phyloP scores from a whole-genome alignment of 1,140 invertebrate species.

The Campodea augens region DNA sequence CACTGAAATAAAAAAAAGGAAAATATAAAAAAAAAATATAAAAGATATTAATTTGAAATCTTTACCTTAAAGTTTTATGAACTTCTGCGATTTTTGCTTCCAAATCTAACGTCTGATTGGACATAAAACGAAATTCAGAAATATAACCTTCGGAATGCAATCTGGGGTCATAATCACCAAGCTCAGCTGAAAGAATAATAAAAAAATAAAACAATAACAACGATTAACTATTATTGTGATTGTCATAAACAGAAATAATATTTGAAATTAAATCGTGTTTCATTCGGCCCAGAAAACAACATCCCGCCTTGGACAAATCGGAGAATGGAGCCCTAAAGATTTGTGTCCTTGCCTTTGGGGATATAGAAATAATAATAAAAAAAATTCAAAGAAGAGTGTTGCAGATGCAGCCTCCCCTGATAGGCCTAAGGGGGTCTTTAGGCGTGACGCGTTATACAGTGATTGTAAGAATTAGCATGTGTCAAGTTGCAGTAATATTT shows the following conservation, averaged over 20 bases:
- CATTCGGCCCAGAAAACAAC: background rate
- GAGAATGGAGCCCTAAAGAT: no score
- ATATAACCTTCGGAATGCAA: slow-evolving; percentile 80
- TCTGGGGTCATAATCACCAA: slow-evolving; percentile 87
- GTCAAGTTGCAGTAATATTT: no score
- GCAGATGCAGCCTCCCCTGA: no score
- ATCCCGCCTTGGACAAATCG: no score
- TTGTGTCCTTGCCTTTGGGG: no score
- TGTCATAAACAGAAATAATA: no score
- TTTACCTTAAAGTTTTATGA: slow-evolving; percentile 64
- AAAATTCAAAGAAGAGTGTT: no score
- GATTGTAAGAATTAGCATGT: no score
- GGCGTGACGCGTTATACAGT: no score
- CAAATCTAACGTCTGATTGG: slow-evolving; percentile 79
- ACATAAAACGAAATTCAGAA: slow-evolving; percentile 89
- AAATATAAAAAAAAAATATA: background rate
- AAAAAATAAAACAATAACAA: background rate
- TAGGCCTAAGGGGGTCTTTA: no score
- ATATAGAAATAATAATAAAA: no score
- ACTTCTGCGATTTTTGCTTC: slow-evolving; percentile 74
- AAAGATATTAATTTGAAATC: background rate
- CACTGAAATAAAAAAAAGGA: slow-evolving; percentile 29
- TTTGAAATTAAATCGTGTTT: no score
- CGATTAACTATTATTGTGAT: background rate
- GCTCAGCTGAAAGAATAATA: slow-evolving; percentile 52